Evolutionary conservation across 2,113 vertebrate genomes (phyloP).

Genomic region (Dascyllus trimaculatus): DNA sequence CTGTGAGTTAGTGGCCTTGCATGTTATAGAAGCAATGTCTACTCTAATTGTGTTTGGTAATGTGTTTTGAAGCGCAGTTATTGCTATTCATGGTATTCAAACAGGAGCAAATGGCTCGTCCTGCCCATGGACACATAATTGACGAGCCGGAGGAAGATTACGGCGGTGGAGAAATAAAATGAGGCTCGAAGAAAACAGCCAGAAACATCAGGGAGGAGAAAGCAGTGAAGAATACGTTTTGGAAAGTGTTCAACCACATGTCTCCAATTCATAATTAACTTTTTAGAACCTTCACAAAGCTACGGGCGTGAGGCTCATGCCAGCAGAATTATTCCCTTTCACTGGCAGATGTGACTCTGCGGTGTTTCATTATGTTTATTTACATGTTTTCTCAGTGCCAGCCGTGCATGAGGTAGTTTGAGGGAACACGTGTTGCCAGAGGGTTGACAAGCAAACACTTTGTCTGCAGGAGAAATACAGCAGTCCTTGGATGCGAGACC

Average conservation of each 20-base stretch:
- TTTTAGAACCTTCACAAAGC: slow-evolving; percentile 78
- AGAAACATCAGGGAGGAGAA: slow-evolving; percentile 43
- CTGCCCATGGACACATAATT: slow-evolving; percentile 77
- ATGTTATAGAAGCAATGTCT: slow-evolving; percentile 74
- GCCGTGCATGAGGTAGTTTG: slow-evolving; percentile 56
- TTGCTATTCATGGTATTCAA: slow-evolving; percentile 84
- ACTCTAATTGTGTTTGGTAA: slow-evolving; percentile 83
- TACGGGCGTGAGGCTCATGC: slow-evolving; percentile 60
- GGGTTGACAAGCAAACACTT: slow-evolving; percentile 52
- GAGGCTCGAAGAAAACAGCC: slow-evolving; percentile 44
- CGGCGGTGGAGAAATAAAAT: slow-evolving; percentile 50
- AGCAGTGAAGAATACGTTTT: slow-evolving; percentile 58
- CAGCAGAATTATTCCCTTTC: slow-evolving; percentile 71
- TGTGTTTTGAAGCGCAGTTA: slow-evolving; percentile 78
- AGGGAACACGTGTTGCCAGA: slow-evolving; percentile 66
- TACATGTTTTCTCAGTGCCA: slow-evolving; percentile 73
- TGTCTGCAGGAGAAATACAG: slow-evolving; percentile 69
- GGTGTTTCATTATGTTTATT: slow-evolving; percentile 80
- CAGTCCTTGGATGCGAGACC: slow-evolving; percentile 9
- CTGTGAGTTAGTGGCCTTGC: slow-evolving; percentile 58
- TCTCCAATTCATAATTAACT: slow-evolving; percentile 84
- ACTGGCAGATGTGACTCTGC: slow-evolving; percentile 75
- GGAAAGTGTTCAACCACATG: slow-evolving; percentile 75
- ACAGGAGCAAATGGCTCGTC: slow-evolving; percentile 77
- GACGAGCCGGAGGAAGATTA: slow-evolving; percentile 76